Percentiles rank a stretch among this genome's conserved stretches.
phyloP scores from a whole-genome alignment of 92 coral and sea anemone genomes.

The Hydrozoanthus gracilis region DNA sequence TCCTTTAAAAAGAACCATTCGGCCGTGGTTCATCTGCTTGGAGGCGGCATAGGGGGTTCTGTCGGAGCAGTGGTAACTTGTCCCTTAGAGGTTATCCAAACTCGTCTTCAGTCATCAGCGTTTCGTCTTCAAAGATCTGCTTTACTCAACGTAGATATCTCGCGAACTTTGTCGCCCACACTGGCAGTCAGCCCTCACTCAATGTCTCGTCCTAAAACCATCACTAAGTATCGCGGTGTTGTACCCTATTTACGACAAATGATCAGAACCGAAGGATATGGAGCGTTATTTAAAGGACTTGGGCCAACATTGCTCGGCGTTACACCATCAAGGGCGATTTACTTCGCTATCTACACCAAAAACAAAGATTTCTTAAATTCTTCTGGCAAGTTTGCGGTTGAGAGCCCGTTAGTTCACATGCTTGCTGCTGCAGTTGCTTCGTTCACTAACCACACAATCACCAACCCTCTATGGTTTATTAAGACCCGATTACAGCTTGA shows the following conservation, averaged over 20 bases:
- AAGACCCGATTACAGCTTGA: conserved; percentile 94
- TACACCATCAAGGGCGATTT: conserved; percentile 92
- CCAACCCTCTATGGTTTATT: conserved; percentile 95
- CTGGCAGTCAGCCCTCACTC: conserved; percentile 24
- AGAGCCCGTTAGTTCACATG: conserved; percentile 79
- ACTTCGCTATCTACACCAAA: conserved; percentile 87
- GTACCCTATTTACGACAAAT: conserved; percentile 83
- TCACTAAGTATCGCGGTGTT: conserved; percentile 72
- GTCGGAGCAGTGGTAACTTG: conserved; percentile 82
- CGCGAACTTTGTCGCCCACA: conserved; percentile 53
- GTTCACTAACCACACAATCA: conserved; percentile 83
- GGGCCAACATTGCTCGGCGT: conserved; percentile 88
- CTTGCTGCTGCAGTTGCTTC: conserved; percentile 89
- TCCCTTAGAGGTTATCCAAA: conserved; percentile 95
- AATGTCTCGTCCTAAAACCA: conserved; percentile 31
- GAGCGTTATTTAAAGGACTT: conserved; percentile 86
- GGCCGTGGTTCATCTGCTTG: conserved; percentile 68
- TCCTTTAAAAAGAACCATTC: conserved; percentile 12
- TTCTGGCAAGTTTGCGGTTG: conserved; percentile 69
- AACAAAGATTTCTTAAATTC: conserved; percentile 73
- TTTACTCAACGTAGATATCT: conserved; percentile 49
- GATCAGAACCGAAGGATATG: conserved; percentile 82
- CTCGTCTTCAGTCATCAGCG: conserved; percentile 94
- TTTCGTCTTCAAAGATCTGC: conserved; percentile 76
- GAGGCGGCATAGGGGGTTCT: conserved; percentile 95